These are phyloP conservation scores for Clytia hemisphaerica DNA, from an alignment of 30 jellyfish, hydroid and myxozoan species.

Conservation along the genomic window DNA sequence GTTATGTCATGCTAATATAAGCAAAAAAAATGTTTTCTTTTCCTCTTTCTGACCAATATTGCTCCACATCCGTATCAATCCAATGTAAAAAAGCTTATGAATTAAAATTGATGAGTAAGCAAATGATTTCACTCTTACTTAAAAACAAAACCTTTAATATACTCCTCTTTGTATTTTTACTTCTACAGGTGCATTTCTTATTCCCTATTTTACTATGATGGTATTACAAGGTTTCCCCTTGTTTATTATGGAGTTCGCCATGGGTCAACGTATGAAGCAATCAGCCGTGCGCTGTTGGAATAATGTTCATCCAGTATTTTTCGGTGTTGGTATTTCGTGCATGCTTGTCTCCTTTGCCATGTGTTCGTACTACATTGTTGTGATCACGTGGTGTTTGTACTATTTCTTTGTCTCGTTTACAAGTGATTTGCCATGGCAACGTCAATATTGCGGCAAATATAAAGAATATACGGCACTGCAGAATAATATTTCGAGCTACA, in stretches of 20 bases:
- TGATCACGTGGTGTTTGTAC: constrained; percentile 90
- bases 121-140: no score
- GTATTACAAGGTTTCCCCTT: constrained; percentile 79
- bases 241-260: constrained; percentile 80
- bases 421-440: constrained; percentile 77
- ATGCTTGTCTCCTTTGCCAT: constrained; percentile 87
- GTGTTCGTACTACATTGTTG: constrained; percentile 86
- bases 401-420: constrained; percentile 83
- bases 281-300: constrained; percentile 86
- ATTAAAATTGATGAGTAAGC: no score
- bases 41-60: no score
- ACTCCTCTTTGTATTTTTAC: no score
- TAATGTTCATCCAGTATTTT: constrained; percentile 84
- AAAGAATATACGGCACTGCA: constrained; percentile 20
- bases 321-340: constrained; percentile 91
- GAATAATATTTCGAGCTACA: constrained; percentile 36
- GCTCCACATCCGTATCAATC: no score
- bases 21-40: no score
- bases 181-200: constrained; percentile 71
- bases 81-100: no score
- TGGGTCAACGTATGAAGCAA: constrained; percentile 93
- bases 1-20: no score
- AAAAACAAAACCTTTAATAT: no score
- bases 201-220: constrained; percentile 90
- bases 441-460: constrained; percentile 49